Conservation (phyloP, 2,888 invertebrate species). For the Drosophila macrothrix region DNA sequence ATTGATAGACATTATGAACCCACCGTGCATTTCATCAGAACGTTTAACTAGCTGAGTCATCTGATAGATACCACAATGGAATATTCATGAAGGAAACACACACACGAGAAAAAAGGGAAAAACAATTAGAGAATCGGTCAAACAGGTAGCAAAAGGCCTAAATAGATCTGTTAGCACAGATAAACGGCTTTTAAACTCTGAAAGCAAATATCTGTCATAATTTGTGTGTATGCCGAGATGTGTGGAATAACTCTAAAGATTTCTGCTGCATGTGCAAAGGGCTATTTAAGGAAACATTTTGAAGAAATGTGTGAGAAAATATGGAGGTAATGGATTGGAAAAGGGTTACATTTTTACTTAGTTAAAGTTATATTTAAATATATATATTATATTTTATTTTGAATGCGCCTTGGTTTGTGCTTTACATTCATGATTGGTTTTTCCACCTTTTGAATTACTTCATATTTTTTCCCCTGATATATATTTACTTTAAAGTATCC, state of each 20-base stretch:
- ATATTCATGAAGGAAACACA: conserved; percentile 51
- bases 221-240: conserved; percentile 48
- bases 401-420: background rate
- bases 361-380: background rate
- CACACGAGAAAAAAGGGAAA: conserved; percentile 15
- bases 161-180: conserved; percentile 58
- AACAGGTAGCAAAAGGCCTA: conserved; percentile 55
- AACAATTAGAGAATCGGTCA: conserved; percentile 57
- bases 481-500: background rate
- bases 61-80: conserved; percentile 53
- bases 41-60: conserved; percentile 72
- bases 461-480: background rate
- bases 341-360: background rate
- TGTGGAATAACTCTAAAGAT: conserved; percentile 15
- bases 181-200: conserved; percentile 55
- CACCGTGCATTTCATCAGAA: conserved; percentile 61
- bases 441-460: background rate
- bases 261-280: conserved; percentile 17
- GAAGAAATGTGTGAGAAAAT: conserved; percentile 31
- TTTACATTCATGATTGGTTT: background rate
- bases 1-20: conserved; percentile 40
- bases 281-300: conserved; percentile 6
- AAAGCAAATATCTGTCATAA: conserved; percentile 65
- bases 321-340: background rate
- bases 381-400: background rate